Conservation (phyloP, 1,140 invertebrate genomes). For the Drosophila punjabiensis region DNA sequence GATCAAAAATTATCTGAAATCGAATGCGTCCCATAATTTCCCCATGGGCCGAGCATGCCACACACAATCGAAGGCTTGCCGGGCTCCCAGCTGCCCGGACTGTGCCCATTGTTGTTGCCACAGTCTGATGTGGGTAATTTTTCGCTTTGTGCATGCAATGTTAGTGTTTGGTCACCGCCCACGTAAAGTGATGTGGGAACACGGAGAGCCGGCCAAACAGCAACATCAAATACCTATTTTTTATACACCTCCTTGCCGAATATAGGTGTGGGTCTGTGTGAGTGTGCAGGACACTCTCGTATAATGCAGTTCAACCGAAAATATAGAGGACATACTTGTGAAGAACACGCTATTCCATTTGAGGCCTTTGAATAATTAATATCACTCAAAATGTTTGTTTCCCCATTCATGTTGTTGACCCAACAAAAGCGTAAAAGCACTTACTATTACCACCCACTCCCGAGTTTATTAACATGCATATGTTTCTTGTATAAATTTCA, state of each 20-base stretch:
- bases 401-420: slow-evolving; percentile 57
- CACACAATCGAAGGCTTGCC: slow-evolving; percentile 4
- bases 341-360: slow-evolving; percentile 78
- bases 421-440: slow-evolving; percentile 39
- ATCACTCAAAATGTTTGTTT: slow-evolving; percentile 71
- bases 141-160: slow-evolving; percentile 65
- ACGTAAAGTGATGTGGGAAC: slow-evolving; percentile 38
- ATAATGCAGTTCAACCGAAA: slow-evolving; percentile 73
- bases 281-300: slow-evolving; percentile 44
- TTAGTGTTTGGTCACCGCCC: slow-evolving; percentile 40
- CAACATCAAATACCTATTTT: slow-evolving; percentile 56
- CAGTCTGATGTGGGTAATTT: slow-evolving; percentile 28
- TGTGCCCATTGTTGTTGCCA: slow-evolving; percentile 7
- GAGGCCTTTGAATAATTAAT: slow-evolving; percentile 81
- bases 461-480: slow-evolving; percentile 3
- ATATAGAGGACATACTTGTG: slow-evolving; percentile 80
- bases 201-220: slow-evolving; percentile 14
- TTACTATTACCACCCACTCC: slow-evolving; percentile 5
- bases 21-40: background rate
- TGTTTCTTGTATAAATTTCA: background rate
- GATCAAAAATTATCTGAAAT: background rate
- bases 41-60: slow-evolving; percentile 4
- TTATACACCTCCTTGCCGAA: slow-evolving; percentile 4
- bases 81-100: background rate
- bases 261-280: slow-evolving; percentile 7